phyloP scores from a whole-genome alignment of 2,888 invertebrate species.

The Drosophila quinaria region DNA sequence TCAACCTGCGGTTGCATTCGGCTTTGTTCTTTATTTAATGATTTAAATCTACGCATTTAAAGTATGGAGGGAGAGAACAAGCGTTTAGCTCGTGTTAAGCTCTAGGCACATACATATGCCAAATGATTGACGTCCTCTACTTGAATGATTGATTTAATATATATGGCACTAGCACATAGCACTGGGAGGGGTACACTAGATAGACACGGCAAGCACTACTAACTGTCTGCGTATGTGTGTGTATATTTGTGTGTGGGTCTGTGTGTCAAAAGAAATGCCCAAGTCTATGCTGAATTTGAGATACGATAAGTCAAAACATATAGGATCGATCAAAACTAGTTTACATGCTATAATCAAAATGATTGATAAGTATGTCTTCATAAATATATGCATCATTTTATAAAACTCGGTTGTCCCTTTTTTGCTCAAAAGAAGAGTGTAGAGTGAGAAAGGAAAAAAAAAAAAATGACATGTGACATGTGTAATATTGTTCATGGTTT shows the following conservation, averaged over 20 bases:
- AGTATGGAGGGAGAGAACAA: constrained; percentile 63
- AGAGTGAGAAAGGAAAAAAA: neutral
- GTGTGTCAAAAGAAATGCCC: constrained; percentile 35
- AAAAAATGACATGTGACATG: neutral
- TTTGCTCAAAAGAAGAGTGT: neutral
- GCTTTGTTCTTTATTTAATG: constrained; percentile 15
- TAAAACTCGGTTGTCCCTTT: constrained; percentile 3
- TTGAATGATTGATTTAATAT: constrained; percentile 47
- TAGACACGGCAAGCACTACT: constrained; percentile 20
- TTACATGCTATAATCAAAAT: constrained; percentile 14
- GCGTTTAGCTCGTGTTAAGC: constrained; percentile 70
- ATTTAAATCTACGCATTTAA: constrained; percentile 55
- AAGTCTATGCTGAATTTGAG: constrained; percentile 25
- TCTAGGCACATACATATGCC: constrained; percentile 57
- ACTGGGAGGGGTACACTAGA: constrained; percentile 22
- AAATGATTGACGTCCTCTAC: constrained; percentile 50
- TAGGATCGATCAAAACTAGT: constrained; percentile 32
- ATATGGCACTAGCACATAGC: constrained; percentile 58
- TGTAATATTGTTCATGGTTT: too few relatives aligned
- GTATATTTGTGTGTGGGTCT: constrained; percentile 4
- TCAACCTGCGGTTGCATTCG: constrained; percentile 32
- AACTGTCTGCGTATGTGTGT: constrained; percentile 20
- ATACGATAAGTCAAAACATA: constrained; percentile 24
- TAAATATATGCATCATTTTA: constrained; percentile 1
- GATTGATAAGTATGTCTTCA: constrained; percentile 3